These are phyloP conservation scores for Pavo muticus DNA, from an alignment of 2,113 vertebrate species.

Conservation along the genomic window DNA sequence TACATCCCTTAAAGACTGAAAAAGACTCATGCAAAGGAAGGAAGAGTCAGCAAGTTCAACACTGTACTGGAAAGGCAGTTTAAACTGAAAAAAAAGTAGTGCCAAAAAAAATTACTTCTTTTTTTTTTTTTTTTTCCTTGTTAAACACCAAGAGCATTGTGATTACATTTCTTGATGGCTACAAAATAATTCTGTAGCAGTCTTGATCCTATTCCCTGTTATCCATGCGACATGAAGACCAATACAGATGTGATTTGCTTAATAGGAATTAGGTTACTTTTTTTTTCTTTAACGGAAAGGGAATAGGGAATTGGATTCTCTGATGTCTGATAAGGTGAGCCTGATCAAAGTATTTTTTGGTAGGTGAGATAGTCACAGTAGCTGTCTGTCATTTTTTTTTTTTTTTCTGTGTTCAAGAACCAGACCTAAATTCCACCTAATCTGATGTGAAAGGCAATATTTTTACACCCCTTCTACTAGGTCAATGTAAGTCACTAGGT, in stretches of 20 bases:
- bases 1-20: background rate
- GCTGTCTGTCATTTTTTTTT: background rate
- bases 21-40: background rate
- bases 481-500: background rate
- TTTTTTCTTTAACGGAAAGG: background rate
- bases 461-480: background rate
- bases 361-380: background rate
- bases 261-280: background rate
- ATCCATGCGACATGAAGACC: background rate
- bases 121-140: background rate
- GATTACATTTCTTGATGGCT: background rate
- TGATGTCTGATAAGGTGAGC: rapidly evolving
- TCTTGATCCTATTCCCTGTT: background rate
- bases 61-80: background rate
- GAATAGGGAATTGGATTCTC: background rate
- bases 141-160: background rate
- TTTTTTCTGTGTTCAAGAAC: background rate
- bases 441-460: background rate
- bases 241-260: background rate
- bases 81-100: background rate
- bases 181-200: background rate
- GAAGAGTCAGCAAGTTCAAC: background rate
- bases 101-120: background rate
- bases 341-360: background rate
- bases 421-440: background rate